These are phyloP conservation scores for Taenioides sp. DNA, from an alignment of 2,797 vertebrate genomes.

Conservation along the genomic window DNA sequence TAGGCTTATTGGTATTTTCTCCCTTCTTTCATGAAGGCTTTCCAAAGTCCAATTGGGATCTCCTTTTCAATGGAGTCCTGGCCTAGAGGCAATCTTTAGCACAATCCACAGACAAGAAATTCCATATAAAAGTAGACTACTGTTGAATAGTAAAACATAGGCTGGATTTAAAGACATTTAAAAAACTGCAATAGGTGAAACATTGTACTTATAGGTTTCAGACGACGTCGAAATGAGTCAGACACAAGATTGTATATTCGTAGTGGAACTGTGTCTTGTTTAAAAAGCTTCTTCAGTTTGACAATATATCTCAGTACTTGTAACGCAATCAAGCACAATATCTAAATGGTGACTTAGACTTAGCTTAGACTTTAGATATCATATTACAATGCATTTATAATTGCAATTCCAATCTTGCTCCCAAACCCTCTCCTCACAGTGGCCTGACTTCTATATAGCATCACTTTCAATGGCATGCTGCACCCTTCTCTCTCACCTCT, in stretches of 20 bases:
- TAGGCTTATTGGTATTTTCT: conserved; percentile 15
- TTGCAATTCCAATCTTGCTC: neutral
- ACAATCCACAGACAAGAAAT: neutral
- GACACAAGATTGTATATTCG: neutral
- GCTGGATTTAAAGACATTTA: neutral
- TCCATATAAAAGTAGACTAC: neutral
- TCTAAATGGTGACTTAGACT: no score
- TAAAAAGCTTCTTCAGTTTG: no score
- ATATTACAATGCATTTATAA: neutral
- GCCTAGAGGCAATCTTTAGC: neutral
- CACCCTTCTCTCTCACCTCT: conserved; percentile 24
- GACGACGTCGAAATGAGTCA: neutral
- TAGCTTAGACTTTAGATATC: neutral
- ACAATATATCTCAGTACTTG: no score
- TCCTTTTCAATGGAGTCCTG: neutral
- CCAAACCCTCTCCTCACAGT: conserved; percentile 2
- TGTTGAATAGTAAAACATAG: neutral
- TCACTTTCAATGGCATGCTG: conserved; percentile 22
- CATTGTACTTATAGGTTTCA: neutral
- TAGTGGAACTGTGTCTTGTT: neutral
- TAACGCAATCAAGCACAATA: no score
- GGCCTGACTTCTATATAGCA: conserved; percentile 16
- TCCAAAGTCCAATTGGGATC: neutral
- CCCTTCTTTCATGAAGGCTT: conserved; percentile 3
- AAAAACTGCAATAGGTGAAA: neutral